Evolutionary conservation across 2,888 invertebrate genomes (phyloP), one percentile per base, ranked within the genome.

Genomic region (Heliconius ismenius): DNA sequence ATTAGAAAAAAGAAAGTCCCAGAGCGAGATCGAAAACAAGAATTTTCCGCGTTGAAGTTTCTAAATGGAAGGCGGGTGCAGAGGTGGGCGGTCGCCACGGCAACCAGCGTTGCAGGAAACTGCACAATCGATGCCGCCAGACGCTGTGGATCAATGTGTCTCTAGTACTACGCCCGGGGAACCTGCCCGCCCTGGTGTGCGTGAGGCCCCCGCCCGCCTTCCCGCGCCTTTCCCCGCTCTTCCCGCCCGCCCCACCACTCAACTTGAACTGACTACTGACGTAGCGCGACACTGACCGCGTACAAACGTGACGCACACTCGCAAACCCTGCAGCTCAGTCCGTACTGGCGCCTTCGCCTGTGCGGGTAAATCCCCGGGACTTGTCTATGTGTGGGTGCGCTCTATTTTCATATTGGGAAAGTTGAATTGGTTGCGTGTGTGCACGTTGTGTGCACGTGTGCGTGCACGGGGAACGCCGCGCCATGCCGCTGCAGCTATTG

Each of bases 131-230:
- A 94, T 94, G 93, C 89, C 89, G 92, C 92, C 92, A 93, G 94
- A 94, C 93, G 92, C 88, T 92, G 89, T 93, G 92, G 94, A 93
- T 93, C 94, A 94, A 94, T 93, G 94, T 94, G 94, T 94, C 92
- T 93, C 92, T 94, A 94, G 94, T 93, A 94, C 94, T 94, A 94
- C 92, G 93, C 90, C 89, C 91, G 91, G 92, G 91, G 88, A 90
- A 90, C 89, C 90, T 91, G 88, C 89, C 89, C 76, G 79, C 78
- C 79, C 62, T 69, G 77, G 90, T 91, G 90, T 90, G 91, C 82
- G 87, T 79, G 78, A 79, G 26, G 26, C 32, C 18, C 77, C 78
- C 64, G 87, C 88, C 81, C 87, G 77, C 76, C 87, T 87, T 13
- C 28, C 32, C 32, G 32, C 32, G 32, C 24, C 77, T 85, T 77